Percentiles rank a stretch among this genome's conserved stretches.
Conservation (phyloP, 2,797 vertebrate species). For the Notoglanidium macrostoma region DNA sequence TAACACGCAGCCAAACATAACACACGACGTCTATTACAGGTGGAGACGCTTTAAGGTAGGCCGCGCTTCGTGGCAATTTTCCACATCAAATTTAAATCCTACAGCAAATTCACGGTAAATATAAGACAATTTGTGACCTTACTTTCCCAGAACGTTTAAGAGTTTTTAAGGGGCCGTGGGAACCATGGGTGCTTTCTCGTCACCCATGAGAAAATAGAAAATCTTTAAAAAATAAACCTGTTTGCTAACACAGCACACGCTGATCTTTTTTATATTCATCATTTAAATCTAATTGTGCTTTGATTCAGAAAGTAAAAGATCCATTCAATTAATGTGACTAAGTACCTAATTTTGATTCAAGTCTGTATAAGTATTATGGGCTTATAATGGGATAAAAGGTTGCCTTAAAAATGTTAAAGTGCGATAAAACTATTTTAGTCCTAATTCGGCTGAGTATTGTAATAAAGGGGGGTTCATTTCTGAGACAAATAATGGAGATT, state of each 20-base stretch:
- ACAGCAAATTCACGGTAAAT: no score
- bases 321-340: background rate
- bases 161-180: no score
- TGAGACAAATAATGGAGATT: background rate
- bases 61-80: no score
- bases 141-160: no score
- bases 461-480: background rate
- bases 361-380: background rate
- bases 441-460: background rate
- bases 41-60: no score
- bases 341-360: conserved; percentile 10
- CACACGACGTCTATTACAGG: no score
- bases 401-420: background rate
- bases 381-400: background rate
- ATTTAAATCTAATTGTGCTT: background rate
- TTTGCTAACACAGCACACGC: background rate
- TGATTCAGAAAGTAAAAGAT: background rate
- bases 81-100: no score
- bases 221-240: background rate
- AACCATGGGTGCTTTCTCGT: no score
- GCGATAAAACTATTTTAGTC: background rate
- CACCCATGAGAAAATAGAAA: no score
- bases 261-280: background rate
- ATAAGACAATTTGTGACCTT: no score
- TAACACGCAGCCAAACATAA: no score